These are phyloP conservation scores for Melinaea marsaeus DNA, from an alignment of 2,888 invertebrate species.

Conservation along the genomic window DNA sequence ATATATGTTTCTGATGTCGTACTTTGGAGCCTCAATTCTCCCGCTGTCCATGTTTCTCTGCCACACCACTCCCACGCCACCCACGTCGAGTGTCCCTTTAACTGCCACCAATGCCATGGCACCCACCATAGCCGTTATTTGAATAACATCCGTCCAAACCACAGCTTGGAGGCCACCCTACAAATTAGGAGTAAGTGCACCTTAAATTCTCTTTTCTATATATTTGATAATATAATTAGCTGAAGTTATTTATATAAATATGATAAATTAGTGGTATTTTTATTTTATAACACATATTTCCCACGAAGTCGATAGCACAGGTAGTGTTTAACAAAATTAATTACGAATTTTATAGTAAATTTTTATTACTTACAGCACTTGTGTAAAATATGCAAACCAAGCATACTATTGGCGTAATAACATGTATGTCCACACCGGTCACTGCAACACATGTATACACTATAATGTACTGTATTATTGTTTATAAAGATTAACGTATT, in stretches of 20 bases:
- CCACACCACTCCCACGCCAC: conserved; percentile 81
- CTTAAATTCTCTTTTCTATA: neutral
- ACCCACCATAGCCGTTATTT: conserved; percentile 86
- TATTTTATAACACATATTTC: too few species aligned
- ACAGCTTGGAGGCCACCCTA: conserved; percentile 89
- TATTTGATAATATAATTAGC: neutral
- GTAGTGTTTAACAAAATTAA: too few species aligned
- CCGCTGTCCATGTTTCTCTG: conserved; percentile 82
- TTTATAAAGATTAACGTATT: neutral
- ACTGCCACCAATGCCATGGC: conserved; percentile 84
- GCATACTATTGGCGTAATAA: conserved; percentile 89
- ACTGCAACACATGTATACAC: conserved; percentile 75
- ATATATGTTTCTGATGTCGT: too few species aligned
- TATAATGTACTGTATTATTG: neutral
- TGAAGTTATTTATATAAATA: neutral
- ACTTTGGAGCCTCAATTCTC: conserved; percentile 81
- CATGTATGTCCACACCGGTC: conserved; percentile 88
- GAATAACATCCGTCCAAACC: conserved; percentile 90
- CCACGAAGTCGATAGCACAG: too few species aligned
- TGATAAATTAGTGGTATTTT: too few species aligned
- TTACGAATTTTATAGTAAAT: neutral
- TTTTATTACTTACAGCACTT: conserved; percentile 80
- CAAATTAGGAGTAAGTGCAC: neutral
- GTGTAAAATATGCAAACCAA: conserved; percentile 92
- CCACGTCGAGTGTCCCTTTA: conserved; percentile 85